phyloP scores from a whole-genome alignment of 2,113 vertebrate species.

The Nycticebus coucang region DNA sequence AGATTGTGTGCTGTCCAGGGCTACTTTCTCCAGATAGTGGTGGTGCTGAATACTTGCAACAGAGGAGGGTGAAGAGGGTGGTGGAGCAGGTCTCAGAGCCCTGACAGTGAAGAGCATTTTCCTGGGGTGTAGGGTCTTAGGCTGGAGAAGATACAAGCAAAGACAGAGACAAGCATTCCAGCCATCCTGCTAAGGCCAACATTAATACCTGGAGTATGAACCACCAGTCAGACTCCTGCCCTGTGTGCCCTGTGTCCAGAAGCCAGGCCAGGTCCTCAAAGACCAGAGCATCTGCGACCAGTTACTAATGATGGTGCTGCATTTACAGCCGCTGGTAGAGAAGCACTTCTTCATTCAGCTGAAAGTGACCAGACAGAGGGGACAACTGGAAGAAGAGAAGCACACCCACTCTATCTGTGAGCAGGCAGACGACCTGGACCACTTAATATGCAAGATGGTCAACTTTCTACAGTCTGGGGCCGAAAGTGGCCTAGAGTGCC shows the following conservation, averaged over 20 bases:
- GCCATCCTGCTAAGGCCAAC: conserved; percentile 85
- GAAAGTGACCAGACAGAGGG: conserved; percentile 85
- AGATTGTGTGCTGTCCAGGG: not conserved
- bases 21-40: not conserved
- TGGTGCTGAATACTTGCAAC: not conserved
- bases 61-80: no score
- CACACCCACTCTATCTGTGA: conserved; percentile 86
- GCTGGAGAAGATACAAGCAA: no score
- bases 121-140: no score
- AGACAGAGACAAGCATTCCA: conserved; percentile 66
- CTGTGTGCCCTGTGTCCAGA: conserved; percentile 73
- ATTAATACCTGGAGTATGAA: conserved; percentile 65
- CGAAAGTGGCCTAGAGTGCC: not conserved
- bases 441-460: conserved; percentile 85
- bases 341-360: conserved; percentile 89
- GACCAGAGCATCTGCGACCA: conserved; percentile 81
- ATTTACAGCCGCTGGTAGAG: conserved; percentile 87
- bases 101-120: no score
- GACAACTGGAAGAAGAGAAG: conserved; percentile 87
- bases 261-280: conserved; percentile 70
- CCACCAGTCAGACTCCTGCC: conserved; percentile 58
- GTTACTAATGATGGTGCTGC: conserved; percentile 87
- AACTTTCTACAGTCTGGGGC: conserved; percentile 71
- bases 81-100: no score
- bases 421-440: conserved; percentile 90